Evolutionary conservation across 1,140 invertebrate species (phyloP).

Genomic region (Cydia splendana): DNA sequence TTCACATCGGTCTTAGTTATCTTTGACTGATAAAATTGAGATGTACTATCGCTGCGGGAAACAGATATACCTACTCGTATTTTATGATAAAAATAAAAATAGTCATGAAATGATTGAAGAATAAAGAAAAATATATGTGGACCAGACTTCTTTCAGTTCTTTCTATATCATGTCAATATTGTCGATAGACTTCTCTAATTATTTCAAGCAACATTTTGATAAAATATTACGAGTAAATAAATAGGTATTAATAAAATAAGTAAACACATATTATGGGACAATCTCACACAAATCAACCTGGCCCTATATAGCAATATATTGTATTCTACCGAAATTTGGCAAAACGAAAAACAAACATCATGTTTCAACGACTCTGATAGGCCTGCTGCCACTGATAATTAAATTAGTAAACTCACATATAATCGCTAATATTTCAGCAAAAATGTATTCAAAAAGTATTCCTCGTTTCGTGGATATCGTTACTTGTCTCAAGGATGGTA

Average conservation of each 20-base stretch:
- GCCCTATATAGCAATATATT: not conserved
- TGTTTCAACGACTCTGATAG: not conserved
- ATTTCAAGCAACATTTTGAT: no score
- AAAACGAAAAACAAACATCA: not conserved
- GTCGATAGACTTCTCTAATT: no score
- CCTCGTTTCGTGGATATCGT: not conserved
- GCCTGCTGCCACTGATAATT: not conserved
- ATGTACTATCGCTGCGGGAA: slow-evolving; percentile 15
- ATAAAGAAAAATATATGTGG: not conserved
- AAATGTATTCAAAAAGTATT: not conserved
- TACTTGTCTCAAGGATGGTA: slow-evolving; percentile 4
- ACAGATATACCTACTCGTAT: not conserved
- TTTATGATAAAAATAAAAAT: not conserved
- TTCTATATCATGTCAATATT: no score
- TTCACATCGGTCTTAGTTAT: slow-evolving; percentile 17
- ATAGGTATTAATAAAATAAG: no score
- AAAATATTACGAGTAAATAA: not conserved
- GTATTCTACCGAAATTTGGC: not conserved
- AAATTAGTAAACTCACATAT: not conserved
- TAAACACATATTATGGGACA: no score
- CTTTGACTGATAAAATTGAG: slow-evolving; percentile 29
- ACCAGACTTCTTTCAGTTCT: not conserved
- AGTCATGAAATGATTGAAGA: not conserved
- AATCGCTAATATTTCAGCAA: slow-evolving; percentile 4
- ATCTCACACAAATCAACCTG: no score